A percentile compares a stretch with the other conserved stretches of the same genome.
These are phyloP conservation scores for Arbacia lixula DNA, from an alignment of 53 echinoderm and acorn worm genomes.

Conservation along the genomic window DNA sequence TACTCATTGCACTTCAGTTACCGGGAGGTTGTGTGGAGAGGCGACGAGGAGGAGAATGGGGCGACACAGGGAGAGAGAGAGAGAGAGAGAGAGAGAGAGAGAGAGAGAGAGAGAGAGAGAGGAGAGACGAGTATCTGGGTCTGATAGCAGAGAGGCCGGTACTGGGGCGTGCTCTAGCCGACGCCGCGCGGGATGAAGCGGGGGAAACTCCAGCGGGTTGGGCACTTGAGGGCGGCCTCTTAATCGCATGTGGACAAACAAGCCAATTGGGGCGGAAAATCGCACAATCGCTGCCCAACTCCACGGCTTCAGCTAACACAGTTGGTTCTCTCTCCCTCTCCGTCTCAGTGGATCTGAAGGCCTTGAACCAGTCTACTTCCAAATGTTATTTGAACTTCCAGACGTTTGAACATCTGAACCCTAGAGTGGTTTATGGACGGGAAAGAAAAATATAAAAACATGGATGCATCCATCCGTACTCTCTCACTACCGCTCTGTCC, in stretches of 20 bases:
- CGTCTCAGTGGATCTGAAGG: neutral
- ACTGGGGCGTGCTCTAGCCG: neutral
- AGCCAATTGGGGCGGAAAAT: constrained; percentile 43
- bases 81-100: neutral
- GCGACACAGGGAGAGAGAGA: too few species aligned
- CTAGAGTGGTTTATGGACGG: too few species aligned
- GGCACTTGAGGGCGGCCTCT: constrained; percentile 2
- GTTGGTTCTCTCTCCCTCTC: constrained; percentile 13
- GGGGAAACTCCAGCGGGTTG: too few species aligned
- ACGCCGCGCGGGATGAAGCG: neutral
- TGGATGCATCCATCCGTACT: too few species aligned
- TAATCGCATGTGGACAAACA: constrained; percentile 50
- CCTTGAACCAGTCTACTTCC: constrained; percentile 25
- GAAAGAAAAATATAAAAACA: too few species aligned
- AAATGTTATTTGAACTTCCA: too few species aligned
- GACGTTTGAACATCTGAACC: too few species aligned
- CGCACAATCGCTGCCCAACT: constrained; percentile 21
- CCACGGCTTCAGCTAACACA: constrained; percentile 34
- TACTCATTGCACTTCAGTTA: constrained; percentile 3
- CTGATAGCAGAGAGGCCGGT: neutral
- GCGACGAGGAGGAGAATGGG: too few species aligned
- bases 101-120: neutral
- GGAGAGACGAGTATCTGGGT: neutral
- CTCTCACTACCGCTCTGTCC: too few species aligned
- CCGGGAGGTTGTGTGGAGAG: too few species aligned